Evolutionary conservation across 2,113 vertebrate species (phyloP).

Genomic region (Ellobius talpinus): DNA sequence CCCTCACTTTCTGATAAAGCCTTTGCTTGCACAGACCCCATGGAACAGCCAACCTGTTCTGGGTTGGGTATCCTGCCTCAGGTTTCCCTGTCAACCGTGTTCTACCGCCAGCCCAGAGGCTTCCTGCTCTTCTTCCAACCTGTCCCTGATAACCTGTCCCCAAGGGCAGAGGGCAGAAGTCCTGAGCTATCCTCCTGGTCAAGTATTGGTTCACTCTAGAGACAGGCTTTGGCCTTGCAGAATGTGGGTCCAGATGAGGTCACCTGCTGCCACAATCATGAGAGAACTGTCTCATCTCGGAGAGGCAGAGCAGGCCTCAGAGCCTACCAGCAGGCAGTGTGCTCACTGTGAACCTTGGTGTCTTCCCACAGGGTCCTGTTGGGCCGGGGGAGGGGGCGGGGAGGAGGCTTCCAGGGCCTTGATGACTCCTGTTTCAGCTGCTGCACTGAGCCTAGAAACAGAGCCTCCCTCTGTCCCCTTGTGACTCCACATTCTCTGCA

Average conservation of each 20-base stretch:
- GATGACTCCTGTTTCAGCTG: accelerated
- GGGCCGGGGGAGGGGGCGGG: no score
- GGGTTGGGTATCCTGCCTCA: neutral
- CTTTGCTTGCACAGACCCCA: accelerated
- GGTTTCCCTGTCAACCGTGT: no score
- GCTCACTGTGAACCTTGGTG: neutral
- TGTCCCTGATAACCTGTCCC: neutral
- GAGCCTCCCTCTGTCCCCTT: accelerated
- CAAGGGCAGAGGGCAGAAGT: neutral
- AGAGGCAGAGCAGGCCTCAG: neutral
- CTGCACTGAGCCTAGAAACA: accelerated
- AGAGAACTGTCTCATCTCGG: neutral
- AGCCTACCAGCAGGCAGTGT: neutral
- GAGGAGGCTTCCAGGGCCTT: neutral
- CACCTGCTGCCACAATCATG: constrained; percentile 48
- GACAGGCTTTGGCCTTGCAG: constrained; percentile 14
- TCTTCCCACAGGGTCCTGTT: neutral
- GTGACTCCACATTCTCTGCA: neutral
- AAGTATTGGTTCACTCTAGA: neutral
- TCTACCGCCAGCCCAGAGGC: neutral
- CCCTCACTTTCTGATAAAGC: neutral
- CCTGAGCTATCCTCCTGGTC: accelerated
- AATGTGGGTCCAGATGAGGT: neutral
- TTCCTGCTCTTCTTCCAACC: neutral
- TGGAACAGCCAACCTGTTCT: neutral